Percentiles rank a stretch among this genome's conserved stretches.
Evolutionary conservation across 2,113 vertebrate genomes (phyloP).

Genomic region (Pipa parva): DNA sequence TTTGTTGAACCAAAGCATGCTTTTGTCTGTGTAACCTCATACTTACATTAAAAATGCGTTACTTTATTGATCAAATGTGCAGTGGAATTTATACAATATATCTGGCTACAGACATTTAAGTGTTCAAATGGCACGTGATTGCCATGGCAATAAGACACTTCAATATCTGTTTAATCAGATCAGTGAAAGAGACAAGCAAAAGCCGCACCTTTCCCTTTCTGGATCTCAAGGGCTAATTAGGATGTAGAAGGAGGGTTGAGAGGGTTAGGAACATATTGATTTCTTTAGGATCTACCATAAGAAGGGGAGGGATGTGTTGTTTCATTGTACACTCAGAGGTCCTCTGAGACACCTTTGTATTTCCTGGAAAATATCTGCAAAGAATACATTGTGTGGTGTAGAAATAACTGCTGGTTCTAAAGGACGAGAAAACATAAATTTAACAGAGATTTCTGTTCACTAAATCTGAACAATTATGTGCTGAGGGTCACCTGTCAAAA

Average conservation of each 20-base stretch:
- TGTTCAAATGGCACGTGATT: constrained; percentile 32
- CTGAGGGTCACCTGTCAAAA: constrained; percentile 7
- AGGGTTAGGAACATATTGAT: constrained; percentile 39
- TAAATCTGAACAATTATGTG: background rate
- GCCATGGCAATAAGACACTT: constrained; percentile 38
- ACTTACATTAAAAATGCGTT: constrained; percentile 36
- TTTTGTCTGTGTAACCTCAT: constrained; percentile 25
- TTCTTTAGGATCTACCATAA: constrained; percentile 21
- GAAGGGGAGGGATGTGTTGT: constrained; percentile 35
- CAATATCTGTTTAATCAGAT: constrained; percentile 34
- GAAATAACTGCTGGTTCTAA: background rate
- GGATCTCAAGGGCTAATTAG: constrained; percentile 35
- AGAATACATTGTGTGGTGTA: constrained; percentile 17
- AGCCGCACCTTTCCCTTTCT: constrained; percentile 17
- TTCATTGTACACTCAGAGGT: constrained; percentile 31
- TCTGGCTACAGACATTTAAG: constrained; percentile 35
- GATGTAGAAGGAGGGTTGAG: constrained; percentile 33
- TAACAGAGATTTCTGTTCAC: background rate
- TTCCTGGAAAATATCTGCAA: constrained; percentile 36
- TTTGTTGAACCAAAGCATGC: constrained; percentile 20
- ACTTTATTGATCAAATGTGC: constrained; percentile 32
- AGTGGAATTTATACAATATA: constrained; percentile 25
- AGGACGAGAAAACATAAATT: background rate
- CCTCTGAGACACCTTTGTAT: constrained; percentile 33
- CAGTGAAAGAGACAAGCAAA: constrained; percentile 33